Conservation (phyloP, 2,797 vertebrate species). For the Cyprinodon diabolis region DNA sequence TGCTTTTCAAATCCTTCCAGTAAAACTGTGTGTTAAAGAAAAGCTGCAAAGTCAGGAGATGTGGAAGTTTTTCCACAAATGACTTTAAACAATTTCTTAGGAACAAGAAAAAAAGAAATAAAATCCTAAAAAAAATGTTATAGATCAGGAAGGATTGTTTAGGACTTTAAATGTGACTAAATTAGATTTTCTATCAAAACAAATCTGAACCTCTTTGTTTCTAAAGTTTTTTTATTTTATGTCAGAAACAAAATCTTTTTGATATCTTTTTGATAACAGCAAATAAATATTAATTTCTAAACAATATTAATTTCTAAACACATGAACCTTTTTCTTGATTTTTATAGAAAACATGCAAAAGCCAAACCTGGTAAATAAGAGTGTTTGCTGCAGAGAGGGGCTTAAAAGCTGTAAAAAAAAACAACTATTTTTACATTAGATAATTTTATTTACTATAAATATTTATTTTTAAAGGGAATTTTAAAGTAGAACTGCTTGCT, state of each 20-base stretch:
- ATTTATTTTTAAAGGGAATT: not conserved
- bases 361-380: constrained; percentile 5
- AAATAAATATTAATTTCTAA: not conserved
- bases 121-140: not conserved
- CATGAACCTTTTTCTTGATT: not conserved
- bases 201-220: not conserved
- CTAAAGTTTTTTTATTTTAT: not conserved
- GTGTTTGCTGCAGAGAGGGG: not conserved
- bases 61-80: too few relatives aligned
- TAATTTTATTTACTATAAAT: not conserved
- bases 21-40: not conserved
- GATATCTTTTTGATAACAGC: not conserved
- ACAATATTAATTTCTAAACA: not conserved
- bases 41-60: not conserved
- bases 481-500: not conserved
- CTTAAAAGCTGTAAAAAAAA: not conserved
- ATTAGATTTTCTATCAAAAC: constrained; percentile 1
- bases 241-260: not conserved
- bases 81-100: constrained; percentile 22
- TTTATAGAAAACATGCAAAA: constrained; percentile 12
- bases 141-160: not conserved
- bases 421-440: not conserved
- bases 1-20: not conserved
- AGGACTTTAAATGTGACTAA: not conserved
- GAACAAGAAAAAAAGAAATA: not conserved